Evolutionary conservation across 1,140 invertebrate genomes (phyloP).

Genomic region (Mycetomoellerius zeteki): DNA sequence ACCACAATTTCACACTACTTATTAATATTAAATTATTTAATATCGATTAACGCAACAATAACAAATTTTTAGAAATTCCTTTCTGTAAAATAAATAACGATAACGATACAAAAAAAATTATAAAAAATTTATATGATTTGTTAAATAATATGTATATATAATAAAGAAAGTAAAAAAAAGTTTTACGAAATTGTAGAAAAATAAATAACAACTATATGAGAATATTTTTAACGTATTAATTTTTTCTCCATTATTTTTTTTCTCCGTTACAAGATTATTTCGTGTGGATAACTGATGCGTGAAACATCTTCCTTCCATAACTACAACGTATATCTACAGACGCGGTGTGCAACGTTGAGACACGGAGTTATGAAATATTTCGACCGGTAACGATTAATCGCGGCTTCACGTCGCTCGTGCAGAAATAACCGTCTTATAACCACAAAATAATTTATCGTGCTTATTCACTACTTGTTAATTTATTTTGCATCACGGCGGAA

Average conservation of each 20-base stretch:
- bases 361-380: slow-evolving; percentile 75
- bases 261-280: slow-evolving; percentile 52
- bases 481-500: slow-evolving; percentile 44
- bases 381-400: slow-evolving; percentile 75
- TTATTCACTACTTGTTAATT: slow-evolving; percentile 58
- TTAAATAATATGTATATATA: not conserved
- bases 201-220: not conserved
- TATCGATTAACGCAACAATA: not conserved
- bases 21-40: slow-evolving; percentile 59
- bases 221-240: slow-evolving; percentile 12
- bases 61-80: not conserved
- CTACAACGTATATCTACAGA: slow-evolving; percentile 28
- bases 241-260: slow-evolving; percentile 2
- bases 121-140: not conserved
- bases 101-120: not conserved
- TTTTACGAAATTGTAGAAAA: not conserved
- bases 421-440: slow-evolving; percentile 74
- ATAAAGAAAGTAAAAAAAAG: not conserved
- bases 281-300: slow-evolving; percentile 69
- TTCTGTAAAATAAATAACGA: slow-evolving; percentile 1
- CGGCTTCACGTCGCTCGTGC: slow-evolving; percentile 68
- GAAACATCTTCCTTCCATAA: slow-evolving; percentile 68
- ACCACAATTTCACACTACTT: slow-evolving; percentile 68
- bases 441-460: slow-evolving; percentile 72
- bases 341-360: slow-evolving; percentile 45